These are phyloP conservation scores for Samia ricini DNA, from an alignment of 1,140 invertebrate genomes.

Conservation along the genomic window DNA sequence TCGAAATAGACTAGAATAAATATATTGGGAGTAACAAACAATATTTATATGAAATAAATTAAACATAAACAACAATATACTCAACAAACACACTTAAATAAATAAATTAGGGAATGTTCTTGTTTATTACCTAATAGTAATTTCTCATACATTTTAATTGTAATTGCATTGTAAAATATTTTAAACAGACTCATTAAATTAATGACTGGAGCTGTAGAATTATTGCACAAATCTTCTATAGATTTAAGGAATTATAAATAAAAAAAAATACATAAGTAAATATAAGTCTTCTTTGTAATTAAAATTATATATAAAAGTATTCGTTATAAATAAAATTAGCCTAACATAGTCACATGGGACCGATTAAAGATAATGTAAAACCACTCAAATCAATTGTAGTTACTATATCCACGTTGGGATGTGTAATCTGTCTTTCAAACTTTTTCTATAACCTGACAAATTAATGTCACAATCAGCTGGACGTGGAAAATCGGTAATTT, in stretches of 20 bases:
- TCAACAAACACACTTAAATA: slow-evolving; percentile 44
- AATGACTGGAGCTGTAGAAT: slow-evolving; percentile 14
- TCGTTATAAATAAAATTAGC: neutral
- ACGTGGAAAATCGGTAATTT: too few species aligned
- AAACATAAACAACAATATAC: slow-evolving; percentile 58
- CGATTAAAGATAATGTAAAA: neutral
- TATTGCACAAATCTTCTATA: slow-evolving; percentile 59
- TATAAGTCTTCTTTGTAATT: neutral
- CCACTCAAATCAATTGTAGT: neutral
- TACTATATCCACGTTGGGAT: too few species aligned
- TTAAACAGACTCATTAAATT: neutral
- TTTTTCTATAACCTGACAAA: too few species aligned
- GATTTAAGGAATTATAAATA: slow-evolving; percentile 1
- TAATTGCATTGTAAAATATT: neutral
- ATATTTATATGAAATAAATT: slow-evolving; percentile 34
- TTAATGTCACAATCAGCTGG: too few species aligned
- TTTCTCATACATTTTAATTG: neutral
- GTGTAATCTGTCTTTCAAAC: too few species aligned
- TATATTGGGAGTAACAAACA: slow-evolving; percentile 40
- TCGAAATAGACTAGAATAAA: slow-evolving; percentile 58
- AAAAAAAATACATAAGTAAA: neutral
- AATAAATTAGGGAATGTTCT: slow-evolving; percentile 66
- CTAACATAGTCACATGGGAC: neutral
- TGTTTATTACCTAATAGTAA: slow-evolving; percentile 12
- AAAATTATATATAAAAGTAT: neutral